These are phyloP conservation scores for Lochmaea crataegi DNA, from an alignment of 2,888 invertebrate genomes.

Conservation along the genomic window DNA sequence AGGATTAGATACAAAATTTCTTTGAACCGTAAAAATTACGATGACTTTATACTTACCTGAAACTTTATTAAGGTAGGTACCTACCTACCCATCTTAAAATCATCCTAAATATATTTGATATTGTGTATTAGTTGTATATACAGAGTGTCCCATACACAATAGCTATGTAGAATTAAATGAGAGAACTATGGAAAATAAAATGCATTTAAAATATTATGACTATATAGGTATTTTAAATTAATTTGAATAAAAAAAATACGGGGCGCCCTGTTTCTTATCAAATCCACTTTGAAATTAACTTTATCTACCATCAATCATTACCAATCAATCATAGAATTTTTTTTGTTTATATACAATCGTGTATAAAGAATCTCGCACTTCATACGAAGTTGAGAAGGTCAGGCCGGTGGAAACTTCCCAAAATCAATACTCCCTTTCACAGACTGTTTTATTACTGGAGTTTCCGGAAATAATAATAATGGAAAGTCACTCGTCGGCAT, in stretches of 20 bases:
- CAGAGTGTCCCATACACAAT: too few relatives aligned
- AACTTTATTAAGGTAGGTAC: too few relatives aligned
- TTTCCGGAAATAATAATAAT: neutral
- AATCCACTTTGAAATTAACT: neutral
- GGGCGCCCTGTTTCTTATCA: neutral
- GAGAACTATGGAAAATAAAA: neutral
- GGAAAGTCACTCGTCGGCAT: neutral
- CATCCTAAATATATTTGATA: too few relatives aligned
- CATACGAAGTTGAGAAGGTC: neutral
- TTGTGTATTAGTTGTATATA: too few relatives aligned
- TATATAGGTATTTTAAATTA: too few relatives aligned
- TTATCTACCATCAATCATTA: neutral
- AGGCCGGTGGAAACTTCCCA: neutral
- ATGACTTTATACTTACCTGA: too few relatives aligned
- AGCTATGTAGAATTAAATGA: too few relatives aligned
- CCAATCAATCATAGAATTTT: neutral
- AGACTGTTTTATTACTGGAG: neutral
- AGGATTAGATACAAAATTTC: too few relatives aligned
- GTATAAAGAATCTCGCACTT: neutral
- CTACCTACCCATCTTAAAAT: too few relatives aligned
- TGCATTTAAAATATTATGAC: neutral
- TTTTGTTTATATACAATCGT: neutral
- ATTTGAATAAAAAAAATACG: neutral
- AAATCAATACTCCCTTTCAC: neutral
- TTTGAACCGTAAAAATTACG: too few relatives aligned